A percentile compares a stretch with the other conserved stretches of the same genome.
phyloP scores from a whole-genome alignment of 2,888 invertebrate genomes.

The Brenthis daphne region DNA sequence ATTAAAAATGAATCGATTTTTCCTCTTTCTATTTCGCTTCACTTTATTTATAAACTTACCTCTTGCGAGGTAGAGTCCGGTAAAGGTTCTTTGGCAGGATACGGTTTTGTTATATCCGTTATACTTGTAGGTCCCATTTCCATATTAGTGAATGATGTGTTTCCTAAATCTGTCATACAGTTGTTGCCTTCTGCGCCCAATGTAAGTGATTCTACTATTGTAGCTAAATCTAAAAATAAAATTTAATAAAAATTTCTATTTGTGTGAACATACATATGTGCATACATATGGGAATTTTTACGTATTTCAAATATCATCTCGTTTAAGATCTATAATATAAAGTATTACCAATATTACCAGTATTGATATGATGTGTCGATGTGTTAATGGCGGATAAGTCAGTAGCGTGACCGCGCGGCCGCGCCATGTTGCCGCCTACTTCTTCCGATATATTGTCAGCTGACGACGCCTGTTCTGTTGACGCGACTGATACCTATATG shows the following conservation, averaged over 20 bases:
- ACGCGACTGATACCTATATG: conserved; percentile 89
- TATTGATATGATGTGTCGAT: conserved; percentile 84
- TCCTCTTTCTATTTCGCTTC: too few relatives aligned
- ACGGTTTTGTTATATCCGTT: conserved; percentile 78
- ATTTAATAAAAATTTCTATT: neutral
- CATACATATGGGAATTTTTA: neutral
- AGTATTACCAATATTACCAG: conserved; percentile 54
- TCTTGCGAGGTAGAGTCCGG: conserved; percentile 68
- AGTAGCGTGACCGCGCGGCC: conserved; percentile 75
- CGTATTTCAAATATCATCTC: neutral
- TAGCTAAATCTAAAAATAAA: conserved; percentile 86
- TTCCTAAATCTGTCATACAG: conserved; percentile 76
- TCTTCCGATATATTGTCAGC: conserved; percentile 97
- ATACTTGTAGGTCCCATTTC: conserved; percentile 80
- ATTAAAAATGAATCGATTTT: too few relatives aligned
- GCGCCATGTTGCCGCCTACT: conserved; percentile 87
- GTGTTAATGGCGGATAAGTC: conserved; percentile 88
- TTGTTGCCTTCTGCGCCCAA: conserved; percentile 85
- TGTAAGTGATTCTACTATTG: conserved; percentile 92
- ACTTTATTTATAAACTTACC: conserved; percentile 48
- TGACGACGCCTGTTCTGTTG: conserved; percentile 97
- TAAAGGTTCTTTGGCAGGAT: conserved; percentile 76
- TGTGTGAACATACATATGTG: too few relatives aligned
- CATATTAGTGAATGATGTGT: conserved; percentile 77
- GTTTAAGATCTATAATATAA: neutral